These are phyloP conservation scores for Zaprionus lachaisei DNA, from an alignment of 1,140 invertebrate genomes.

Conservation along the genomic window DNA sequence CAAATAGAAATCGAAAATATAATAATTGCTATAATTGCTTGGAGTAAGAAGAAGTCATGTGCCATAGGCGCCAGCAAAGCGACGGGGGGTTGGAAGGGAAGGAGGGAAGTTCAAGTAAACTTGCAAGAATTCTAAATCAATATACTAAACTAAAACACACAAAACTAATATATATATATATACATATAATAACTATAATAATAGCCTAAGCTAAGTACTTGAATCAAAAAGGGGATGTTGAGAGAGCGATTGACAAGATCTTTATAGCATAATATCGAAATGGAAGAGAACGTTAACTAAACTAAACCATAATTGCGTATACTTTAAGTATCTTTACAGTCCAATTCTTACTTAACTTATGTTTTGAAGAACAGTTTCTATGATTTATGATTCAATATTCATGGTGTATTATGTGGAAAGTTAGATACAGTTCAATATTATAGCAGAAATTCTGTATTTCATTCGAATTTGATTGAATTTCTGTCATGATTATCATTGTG, in stretches of 20 bases:
- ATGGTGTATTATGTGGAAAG: neutral
- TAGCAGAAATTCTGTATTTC: neutral
- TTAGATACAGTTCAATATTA: neutral
- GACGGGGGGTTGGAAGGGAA: neutral
- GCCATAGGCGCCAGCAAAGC: constrained; percentile 66
- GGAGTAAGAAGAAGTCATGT: constrained; percentile 54
- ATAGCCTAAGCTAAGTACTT: constrained; percentile 62
- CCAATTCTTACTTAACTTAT: neutral
- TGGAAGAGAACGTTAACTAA: constrained; percentile 9
- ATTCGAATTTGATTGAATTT: too few relatives aligned
- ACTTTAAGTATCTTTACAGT: neutral
- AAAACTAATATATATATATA: constrained; percentile 32
- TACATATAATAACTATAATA: constrained; percentile 19
- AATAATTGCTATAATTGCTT: constrained; percentile 52
- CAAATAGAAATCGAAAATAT: constrained; percentile 19
- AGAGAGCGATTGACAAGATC: constrained; percentile 23
- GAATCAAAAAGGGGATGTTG: constrained; percentile 37
- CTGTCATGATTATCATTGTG: too few relatives aligned
- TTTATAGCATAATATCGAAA: constrained; percentile 39
- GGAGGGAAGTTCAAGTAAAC: neutral
- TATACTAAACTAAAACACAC: constrained; percentile 43
- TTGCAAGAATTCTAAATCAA: constrained; percentile 64
- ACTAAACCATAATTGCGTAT: constrained; percentile 4
- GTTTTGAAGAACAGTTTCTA: neutral
- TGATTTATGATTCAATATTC: neutral